These are phyloP conservation scores for Nysson spinosus DNA, from an alignment of 2,888 invertebrate species.

Conservation along the genomic window DNA sequence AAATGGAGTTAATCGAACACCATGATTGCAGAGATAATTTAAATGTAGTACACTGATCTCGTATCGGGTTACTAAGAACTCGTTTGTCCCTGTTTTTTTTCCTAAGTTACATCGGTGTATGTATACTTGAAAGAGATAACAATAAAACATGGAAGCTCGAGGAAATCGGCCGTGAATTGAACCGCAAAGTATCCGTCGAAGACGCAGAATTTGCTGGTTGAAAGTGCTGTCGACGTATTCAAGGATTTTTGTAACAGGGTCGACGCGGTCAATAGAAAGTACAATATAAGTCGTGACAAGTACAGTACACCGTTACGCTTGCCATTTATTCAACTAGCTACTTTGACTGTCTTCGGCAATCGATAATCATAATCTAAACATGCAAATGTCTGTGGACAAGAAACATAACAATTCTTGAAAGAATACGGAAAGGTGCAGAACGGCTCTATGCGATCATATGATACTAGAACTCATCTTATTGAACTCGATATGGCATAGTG, in stretches of 20 bases:
- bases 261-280: conserved; percentile 44
- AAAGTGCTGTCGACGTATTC: conserved; percentile 12
- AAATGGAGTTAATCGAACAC: too few species aligned
- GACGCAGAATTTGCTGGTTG: conserved; percentile 9
- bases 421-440: too few species aligned
- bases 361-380: conserved; percentile 17
- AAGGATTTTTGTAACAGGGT: conserved; percentile 19
- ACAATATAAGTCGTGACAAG: conserved; percentile 35
- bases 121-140: conserved; percentile 12
- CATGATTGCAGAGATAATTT: too few species aligned
- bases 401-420: too few species aligned
- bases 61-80: too few species aligned
- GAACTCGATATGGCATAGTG: too few species aligned
- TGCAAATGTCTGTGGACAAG: background rate
- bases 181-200: conserved; percentile 8
- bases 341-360: conserved; percentile 14
- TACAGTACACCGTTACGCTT: conserved; percentile 31
- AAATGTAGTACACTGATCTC: too few species aligned
- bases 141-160: conserved; percentile 20
- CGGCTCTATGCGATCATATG: too few species aligned
- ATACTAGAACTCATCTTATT: too few species aligned
- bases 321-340: conserved; percentile 15
- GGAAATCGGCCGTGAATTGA: conserved; percentile 21
- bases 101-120: too few species aligned
- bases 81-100: too few species aligned